Evolutionary conservation across 2,797 vertebrate species (phyloP), one percentile per base, ranked within the genome.

Genomic region (Rallus crepitans): DNA sequence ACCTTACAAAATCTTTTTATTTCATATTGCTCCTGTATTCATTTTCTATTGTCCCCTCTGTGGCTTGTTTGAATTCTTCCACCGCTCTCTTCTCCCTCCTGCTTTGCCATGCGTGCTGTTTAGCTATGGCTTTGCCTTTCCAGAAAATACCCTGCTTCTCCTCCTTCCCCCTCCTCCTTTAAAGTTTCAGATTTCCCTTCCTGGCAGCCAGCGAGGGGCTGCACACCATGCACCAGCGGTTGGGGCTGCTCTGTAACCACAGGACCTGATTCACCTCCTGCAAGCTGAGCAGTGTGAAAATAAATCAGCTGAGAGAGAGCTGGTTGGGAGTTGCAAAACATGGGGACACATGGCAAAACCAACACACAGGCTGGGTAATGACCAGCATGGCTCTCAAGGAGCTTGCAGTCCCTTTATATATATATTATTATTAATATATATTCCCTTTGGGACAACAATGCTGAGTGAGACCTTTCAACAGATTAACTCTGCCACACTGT

Each of bases 81-180:
- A 24, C 83, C 19, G 7, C 78, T 80, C 76, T 90, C 50, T 39
- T 68, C 57, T 88, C 91, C 84, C 84, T 88, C 83, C 91, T 79
- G 77, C 86, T 88, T 94, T 96, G 93, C 91, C 82, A 82, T 81
- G 89, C 66, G 15, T 87, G 91, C 91, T 64, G 59, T 42, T 94
- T 31, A 93, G 89, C 77, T 63, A 31, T 56, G 42, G 82, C 82
- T 90, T 91, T 86, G 87, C 89, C 69, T 90, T 90, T 73, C 91
- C 91, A 94, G 87, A 90, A 94, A 96, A 94, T 86, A 55, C 61
- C 80, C 89, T 78, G 57, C 94, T 91, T 90, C 81, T 87, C 86
- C 92, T 96, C 79, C 90, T 90, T 95, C 90, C 91, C 87, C 94
- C 94, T 94, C 95, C 96, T 96, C 85, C 93, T 89, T 30, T 24